Evolutionary conservation across 2,888 invertebrate species (phyloP).

Genomic region (Pseudococcus jackbeardsleyi): DNA sequence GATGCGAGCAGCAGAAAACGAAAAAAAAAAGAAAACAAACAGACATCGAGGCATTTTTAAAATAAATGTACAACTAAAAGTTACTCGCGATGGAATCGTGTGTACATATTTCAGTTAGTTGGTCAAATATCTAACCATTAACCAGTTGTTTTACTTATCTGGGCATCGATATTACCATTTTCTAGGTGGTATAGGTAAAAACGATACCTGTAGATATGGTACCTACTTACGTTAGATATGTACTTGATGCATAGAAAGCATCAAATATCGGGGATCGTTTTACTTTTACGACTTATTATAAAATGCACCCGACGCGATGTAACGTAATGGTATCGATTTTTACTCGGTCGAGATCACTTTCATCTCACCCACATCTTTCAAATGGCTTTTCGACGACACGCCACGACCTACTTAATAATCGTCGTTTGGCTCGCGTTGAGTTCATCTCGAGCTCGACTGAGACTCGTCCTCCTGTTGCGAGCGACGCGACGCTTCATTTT

Average conservation of each 20-base stretch:
- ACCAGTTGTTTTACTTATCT: too few relatives aligned
- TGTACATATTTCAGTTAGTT: too few relatives aligned
- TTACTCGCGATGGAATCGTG: too few relatives aligned
- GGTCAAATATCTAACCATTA: too few relatives aligned
- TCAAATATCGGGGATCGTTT: conserved; percentile 17
- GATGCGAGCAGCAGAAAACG: not conserved
- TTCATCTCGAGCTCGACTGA: not conserved
- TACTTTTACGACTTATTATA: not conserved
- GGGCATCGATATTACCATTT: too few relatives aligned
- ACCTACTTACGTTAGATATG: too few relatives aligned
- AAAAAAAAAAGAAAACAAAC: not conserved
- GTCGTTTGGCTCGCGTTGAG: not conserved
- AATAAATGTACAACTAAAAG: not conserved
- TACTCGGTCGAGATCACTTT: not conserved
- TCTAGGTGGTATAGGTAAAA: not conserved
- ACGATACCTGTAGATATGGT: not conserved
- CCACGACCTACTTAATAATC: conserved; percentile 34
- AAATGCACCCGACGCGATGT: not conserved
- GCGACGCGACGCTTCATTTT: not conserved
- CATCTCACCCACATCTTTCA: conserved; percentile 23
- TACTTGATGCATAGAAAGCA: not conserved
- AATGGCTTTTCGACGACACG: not conserved
- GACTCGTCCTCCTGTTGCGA: not conserved
- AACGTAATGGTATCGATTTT: conserved; percentile 27
- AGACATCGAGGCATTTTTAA: not conserved